phyloP scores from a whole-genome alignment of 2,797 vertebrate genomes.

The Pangasius sanitwongsei region DNA sequence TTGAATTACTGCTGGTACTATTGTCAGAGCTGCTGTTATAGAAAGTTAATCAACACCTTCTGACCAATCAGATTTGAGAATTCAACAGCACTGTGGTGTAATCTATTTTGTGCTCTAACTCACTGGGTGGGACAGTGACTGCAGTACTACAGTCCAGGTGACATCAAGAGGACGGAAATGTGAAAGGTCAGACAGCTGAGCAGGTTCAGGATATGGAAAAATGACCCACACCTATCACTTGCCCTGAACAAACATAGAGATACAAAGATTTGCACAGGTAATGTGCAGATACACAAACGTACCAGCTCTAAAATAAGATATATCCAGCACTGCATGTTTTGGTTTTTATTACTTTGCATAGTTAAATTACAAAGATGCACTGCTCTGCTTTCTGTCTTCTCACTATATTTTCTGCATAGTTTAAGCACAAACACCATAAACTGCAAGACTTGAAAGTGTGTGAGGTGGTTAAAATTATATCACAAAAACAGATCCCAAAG shows the following conservation, averaged over 20 bases:
- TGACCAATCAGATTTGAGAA: not conserved
- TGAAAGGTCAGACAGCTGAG: slow-evolving; percentile 50
- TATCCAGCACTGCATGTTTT: not conserved
- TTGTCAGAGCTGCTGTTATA: not conserved
- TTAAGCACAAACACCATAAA: slow-evolving; percentile 5
- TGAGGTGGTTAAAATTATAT: slow-evolving; percentile 55
- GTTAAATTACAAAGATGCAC: not conserved
- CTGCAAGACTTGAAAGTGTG: slow-evolving; percentile 17
- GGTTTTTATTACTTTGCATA: not conserved
- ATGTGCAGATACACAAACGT: not conserved
- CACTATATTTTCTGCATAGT: not conserved
- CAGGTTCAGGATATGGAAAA: slow-evolving; percentile 37
- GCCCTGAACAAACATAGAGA: slow-evolving; percentile 13
- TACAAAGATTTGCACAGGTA: not conserved
- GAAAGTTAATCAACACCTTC: not conserved
- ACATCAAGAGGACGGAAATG: slow-evolving; percentile 40
- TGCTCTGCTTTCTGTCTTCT: not conserved
- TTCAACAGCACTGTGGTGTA: not conserved
- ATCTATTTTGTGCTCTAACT: slow-evolving; percentile 8
- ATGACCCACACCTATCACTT: slow-evolving; percentile 30
- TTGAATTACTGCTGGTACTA: not conserved
- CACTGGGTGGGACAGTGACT: slow-evolving; percentile 7
- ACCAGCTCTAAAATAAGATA: not conserved
- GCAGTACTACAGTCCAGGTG: slow-evolving; percentile 38
- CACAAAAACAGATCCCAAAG: slow-evolving; percentile 69